These are phyloP conservation scores for Pectinophora gossypiella DNA, from an alignment of 1,140 invertebrate genomes.

Conservation along the genomic window DNA sequence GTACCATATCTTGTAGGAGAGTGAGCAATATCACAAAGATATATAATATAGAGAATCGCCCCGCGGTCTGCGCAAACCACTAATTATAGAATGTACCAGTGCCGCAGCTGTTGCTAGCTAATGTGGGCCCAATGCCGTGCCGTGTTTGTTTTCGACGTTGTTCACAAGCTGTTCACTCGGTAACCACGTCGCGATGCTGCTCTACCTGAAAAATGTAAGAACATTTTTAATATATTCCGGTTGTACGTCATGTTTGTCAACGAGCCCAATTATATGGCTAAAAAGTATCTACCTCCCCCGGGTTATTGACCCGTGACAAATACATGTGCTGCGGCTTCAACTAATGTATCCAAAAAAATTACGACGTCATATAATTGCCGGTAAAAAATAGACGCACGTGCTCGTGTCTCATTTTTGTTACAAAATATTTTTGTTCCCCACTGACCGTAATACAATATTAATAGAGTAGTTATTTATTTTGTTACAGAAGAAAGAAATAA, in stretches of 20 bases:
- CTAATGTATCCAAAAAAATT: not conserved
- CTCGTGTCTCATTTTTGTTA: not conserved
- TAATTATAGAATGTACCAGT: conserved; percentile 1
- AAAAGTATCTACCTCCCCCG: not conserved
- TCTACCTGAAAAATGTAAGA: conserved; percentile 36
- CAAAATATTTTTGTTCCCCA: conserved; percentile 25
- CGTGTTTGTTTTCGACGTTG: conserved; percentile 3
- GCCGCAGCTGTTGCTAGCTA: not conserved
- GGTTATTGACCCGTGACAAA: not conserved
- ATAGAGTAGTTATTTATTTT: conserved; percentile 20
- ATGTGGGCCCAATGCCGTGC: not conserved
- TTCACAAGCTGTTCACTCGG: conserved; percentile 5
- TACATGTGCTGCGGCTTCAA: not conserved
- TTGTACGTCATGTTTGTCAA: too few species aligned
- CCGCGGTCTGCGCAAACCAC: not conserved
- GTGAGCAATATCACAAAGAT: too few species aligned
- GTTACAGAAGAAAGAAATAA: conserved; percentile 19
- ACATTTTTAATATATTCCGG: too few species aligned
- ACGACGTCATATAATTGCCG: not conserved
- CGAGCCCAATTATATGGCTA: not conserved
- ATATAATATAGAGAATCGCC: not conserved
- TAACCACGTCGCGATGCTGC: conserved; percentile 23
- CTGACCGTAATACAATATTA: conserved; percentile 37
- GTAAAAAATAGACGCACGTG: too few species aligned
- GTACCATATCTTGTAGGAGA: too few species aligned